A percentile compares a stretch with the other conserved stretches of the same genome.
Evolutionary conservation across 2,888 invertebrate genomes (phyloP).

Genomic region (Nomada goodeniana): DNA sequence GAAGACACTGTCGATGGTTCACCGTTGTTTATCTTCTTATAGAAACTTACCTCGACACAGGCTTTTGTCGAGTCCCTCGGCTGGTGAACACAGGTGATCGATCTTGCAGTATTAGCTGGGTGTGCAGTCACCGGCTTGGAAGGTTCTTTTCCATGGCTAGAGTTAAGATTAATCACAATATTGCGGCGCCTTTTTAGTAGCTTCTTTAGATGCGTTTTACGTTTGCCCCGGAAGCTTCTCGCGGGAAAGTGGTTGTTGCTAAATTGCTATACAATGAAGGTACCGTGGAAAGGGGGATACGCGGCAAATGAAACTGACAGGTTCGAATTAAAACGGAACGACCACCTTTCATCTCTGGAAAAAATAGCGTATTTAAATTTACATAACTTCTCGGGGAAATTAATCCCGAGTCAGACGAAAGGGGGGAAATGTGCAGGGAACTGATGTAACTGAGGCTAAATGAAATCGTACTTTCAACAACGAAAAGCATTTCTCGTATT

Average conservation of each 20-base stretch:
- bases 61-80: constrained; percentile 8
- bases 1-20: neutral
- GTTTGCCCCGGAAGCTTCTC: neutral
- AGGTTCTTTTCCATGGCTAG: neutral
- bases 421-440: neutral
- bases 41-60: neutral
- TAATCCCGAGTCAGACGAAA: neutral
- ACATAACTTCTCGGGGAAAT: neutral
- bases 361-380: constrained; percentile 15
- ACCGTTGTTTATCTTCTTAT: constrained; percentile 9
- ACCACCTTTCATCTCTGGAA: neutral
- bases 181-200: neutral
- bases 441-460: neutral
- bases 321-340: constrained; percentile 9
- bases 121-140: constrained; percentile 12
- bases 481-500: neutral
- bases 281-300: neutral
- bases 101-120: constrained; percentile 10
- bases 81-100: constrained; percentile 13
- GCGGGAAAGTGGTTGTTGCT: neutral
- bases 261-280: neutral
- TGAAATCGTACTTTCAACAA: neutral
- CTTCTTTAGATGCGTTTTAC: neutral
- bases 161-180: constrained; percentile 22
- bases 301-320: neutral